phyloP scores from a whole-genome alignment of 1,140 invertebrate genomes.

The Aplysia californica region DNA sequence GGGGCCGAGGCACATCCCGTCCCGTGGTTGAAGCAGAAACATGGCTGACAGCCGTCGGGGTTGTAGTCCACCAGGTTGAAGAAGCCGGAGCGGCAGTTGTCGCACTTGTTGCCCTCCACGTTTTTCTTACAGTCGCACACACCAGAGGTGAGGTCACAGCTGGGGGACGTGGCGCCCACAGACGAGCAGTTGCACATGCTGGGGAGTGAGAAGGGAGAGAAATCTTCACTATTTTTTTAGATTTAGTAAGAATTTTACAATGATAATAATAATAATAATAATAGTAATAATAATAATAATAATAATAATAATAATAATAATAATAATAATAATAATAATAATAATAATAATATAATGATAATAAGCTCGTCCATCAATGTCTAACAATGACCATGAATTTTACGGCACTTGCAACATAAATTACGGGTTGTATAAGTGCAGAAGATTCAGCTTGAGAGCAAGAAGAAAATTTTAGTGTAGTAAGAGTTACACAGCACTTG shows the following conservation, averaged over 20 bases:
- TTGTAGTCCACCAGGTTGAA: conserved; percentile 85
- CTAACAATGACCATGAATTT: too few relatives aligned
- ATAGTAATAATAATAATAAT: conserved; percentile 48
- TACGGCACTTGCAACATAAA: too few relatives aligned
- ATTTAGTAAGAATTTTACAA: not conserved
- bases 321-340: too few relatives aligned
- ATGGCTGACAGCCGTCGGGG: conserved; percentile 84
- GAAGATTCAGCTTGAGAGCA: too few relatives aligned
- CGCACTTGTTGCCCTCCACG: conserved; percentile 78
- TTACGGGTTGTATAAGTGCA: too few relatives aligned
- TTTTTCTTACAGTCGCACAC: conserved; percentile 80
- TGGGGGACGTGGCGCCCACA: conserved; percentile 78
- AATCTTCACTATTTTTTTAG: not conserved
- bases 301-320: too few relatives aligned
- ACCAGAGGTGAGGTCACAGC: conserved; percentile 80
- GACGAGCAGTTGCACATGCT: conserved; percentile 93
- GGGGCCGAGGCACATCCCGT: not conserved
- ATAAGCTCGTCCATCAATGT: too few relatives aligned
- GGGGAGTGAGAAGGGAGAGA: not conserved
- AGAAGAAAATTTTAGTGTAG: too few relatives aligned
- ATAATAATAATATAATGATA: too few relatives aligned
- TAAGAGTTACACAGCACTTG: too few relatives aligned
- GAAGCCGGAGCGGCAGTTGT: conserved; percentile 84
- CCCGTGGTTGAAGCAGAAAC: conserved; percentile 87
- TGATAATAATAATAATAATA: not conserved